Base-by-base conservation (phyloP, 2,888 invertebrate genomes). In the Slavum lentiscoides region DNA sequence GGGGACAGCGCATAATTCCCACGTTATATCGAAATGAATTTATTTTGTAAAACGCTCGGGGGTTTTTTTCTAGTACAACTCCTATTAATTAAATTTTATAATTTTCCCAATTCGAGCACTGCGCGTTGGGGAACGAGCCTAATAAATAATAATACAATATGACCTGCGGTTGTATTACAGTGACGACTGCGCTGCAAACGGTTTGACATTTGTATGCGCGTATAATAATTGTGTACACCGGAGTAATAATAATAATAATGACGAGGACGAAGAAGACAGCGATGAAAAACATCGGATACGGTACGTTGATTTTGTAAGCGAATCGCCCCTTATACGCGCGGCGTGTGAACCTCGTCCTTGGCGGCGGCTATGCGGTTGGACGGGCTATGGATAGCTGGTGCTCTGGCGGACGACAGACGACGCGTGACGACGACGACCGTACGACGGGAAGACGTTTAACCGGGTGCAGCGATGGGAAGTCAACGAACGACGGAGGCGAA, bases 271-370 rank as follows among this genome's bases (percentile, higher is more conserved):
- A 49, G 64, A 64, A 55, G 39, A 55, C 30, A 2, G 30, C 30
- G 30, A 30, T 30, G 30, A 30, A 30, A 30, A 30, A 59, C 67
- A 67, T 75, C 23, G 67, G 75, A 76, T 68, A 76, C 75, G 75
- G 75, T 76, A 76, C 75, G 43, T 67, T 68, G 75, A 76, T 76
- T 43, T 9, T 59, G 67, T 59, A 76, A 76, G 66, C 66, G 39
- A 66, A 75, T 75, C 74, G 74, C 58, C 30, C 30, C 30, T 30
- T 30, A 23, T 59, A 76, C 23, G n/a, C 4, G 11, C 75, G 59
- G 9, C 75, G 75, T 76, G 75, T 76, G 75, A 76, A 76, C 75
- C n/a, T 1, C 68, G 75, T 75, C 74, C 67, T 76, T 59, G 67
- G 21, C 53, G 66, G 8, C 55, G 64, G 73, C 11, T 61, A n/a